A percentile compares a stretch with the other conserved stretches of the same genome.
These are phyloP conservation scores for Microplitis deprimator DNA, from an alignment of 2,888 invertebrate species.

Conservation along the genomic window DNA sequence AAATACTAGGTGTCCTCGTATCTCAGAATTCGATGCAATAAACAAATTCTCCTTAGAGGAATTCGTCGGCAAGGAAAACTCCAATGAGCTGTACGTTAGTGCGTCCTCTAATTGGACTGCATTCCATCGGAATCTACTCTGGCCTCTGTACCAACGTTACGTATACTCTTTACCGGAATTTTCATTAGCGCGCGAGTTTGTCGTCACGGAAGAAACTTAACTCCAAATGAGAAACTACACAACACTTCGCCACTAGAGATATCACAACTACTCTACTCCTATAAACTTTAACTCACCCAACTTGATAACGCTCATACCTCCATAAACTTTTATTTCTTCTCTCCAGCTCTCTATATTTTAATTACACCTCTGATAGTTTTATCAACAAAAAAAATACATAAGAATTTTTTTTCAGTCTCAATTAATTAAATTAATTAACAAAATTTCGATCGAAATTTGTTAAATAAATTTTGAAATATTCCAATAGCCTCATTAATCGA, in stretches of 20 bases:
- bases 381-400: too few relatives aligned
- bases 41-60: slow-evolving; percentile 60
- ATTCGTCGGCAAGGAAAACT: slow-evolving; percentile 23
- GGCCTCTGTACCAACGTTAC: slow-evolving; percentile 28
- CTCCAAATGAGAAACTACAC: neutral
- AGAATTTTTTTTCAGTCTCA: too few relatives aligned
- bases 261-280: neutral
- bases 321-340: neutral
- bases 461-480: too few relatives aligned
- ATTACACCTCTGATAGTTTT: neutral
- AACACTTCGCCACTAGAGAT: neutral
- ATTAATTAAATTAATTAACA: too few relatives aligned
- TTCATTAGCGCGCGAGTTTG: slow-evolving; percentile 67
- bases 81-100: slow-evolving; percentile 9
- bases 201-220: slow-evolving; percentile 59
- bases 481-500: neutral
- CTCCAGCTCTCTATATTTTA: neutral
- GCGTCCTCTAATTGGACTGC: slow-evolving; percentile 67
- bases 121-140: slow-evolving; percentile 59
- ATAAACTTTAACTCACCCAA: neutral
- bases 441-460: too few relatives aligned
- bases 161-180: slow-evolving; percentile 62
- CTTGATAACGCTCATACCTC: neutral
- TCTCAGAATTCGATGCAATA: slow-evolving; percentile 59
- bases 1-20: slow-evolving; percentile 40